Base-by-base conservation (phyloP, 2,888 invertebrate species). In the Merodon equestris region DNA sequence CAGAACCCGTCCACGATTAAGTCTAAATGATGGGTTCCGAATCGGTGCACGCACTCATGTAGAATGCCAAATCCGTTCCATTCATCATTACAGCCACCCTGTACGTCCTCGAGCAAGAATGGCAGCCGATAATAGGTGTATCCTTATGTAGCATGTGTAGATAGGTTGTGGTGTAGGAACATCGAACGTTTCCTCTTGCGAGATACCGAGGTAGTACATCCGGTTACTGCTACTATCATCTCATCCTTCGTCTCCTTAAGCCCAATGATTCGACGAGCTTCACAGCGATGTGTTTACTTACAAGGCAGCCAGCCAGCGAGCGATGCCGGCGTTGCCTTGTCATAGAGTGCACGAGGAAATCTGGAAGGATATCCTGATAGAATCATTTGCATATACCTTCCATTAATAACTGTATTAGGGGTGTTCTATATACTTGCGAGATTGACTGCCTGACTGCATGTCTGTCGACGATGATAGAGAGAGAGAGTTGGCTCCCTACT, bases 311-410 rank as follows among this genome's bases (percentile, higher is more conserved):
- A 60, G 34, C 64, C 51, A 40, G 64, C 38, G 27, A 44, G 71
- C 7, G 51, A 36, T 12, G 40, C 18, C 18, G 1, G 19, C 38
- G 50, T 7, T 13, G 27, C 12, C 13, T 51, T 19, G 27, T 4
- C 12, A 40, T 45, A 15, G 48, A 56, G 12, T 15, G 15, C 3
- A 45, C 9, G 38, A 53, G 67, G 72, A 72, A 61, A 72, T 72
- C 67, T 68, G 51, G 66, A 63, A 57, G 72, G 77, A 77, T 77
- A 67, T 77, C 72, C 77, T 77, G 77, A 77, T 77, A 57, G 61
- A 77, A 73, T 73, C 72, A 77, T 77, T 77, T 77, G 77, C 77
- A 77, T 77, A 73, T 68, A 77, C 77, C 77, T 77, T 77, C 72
- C 67, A 77, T 77, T 77, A 77, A 77, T 77, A 77, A 77, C 77